Evolutionary conservation across 2,797 vertebrate species (phyloP), one percentile per base, ranked within the genome.

Genomic region (Gymnothorax reevesii): DNA sequence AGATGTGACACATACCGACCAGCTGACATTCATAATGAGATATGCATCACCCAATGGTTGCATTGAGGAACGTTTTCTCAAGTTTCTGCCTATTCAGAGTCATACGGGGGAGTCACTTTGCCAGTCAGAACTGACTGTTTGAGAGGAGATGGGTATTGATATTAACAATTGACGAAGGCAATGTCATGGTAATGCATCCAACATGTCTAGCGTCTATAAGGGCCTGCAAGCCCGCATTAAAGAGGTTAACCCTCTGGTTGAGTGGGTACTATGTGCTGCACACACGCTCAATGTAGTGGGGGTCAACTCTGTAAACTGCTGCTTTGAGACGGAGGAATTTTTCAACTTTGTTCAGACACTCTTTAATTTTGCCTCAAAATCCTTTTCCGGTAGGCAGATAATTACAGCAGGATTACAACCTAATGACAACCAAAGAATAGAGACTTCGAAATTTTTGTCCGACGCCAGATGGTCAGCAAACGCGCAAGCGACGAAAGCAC

Each of bases 241-340:
- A 20, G 75, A 88, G 55, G n/a, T 88, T 52, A 87, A 85, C 52
- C 73, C 55, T 3, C 33, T 85, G 20, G 84, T 57, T 12, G 86
- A 89, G 15, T 89, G 88, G 86, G 84, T 85, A 8, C 85, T 27
- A 1, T 88, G 87, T 22, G 82, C 87, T 42, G 87, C 82, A 9
- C 60, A 84, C 42, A 73, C 75, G 7, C 22, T 55, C 0, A 82
- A 86, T 22, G 33, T 88, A 62, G 86, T 86, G n/a, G 89, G 88
- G 22, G 55, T 88, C 5, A 83, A 33, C 17, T 73, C 69, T 20
- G 69, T 85, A 9, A 83, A 88, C 33, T 87, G 88, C 57, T 89
- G 88, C 60, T 27, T 66, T 55, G 88, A 87, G 60, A 83, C 84
- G 20, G 33, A 52, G 2, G 25, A 59, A 5, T 89, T 89, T 83